These are phyloP conservation scores for Ophion ellenae DNA, from an alignment of 2,888 invertebrate species.

Conservation along the genomic window DNA sequence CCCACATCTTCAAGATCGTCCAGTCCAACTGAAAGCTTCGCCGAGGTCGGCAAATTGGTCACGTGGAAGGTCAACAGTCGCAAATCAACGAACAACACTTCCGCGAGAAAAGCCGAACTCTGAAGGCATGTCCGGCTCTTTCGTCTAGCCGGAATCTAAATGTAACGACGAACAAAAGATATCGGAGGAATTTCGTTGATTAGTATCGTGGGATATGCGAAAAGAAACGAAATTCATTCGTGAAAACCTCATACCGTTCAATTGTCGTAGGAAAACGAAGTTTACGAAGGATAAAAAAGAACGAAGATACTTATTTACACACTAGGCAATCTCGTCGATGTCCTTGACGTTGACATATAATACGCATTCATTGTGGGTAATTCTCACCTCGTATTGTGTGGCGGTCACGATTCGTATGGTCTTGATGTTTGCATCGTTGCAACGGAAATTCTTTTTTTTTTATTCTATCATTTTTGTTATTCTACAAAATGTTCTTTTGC, in stretches of 20 bases:
- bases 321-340: not conserved
- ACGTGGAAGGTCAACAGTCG: conserved; percentile 68
- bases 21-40: conserved; percentile 71
- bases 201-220: not conserved
- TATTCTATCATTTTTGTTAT: no score
- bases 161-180: conserved; percentile 42
- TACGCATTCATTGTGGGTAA: no score
- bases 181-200: conserved; percentile 24
- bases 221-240: not conserved
- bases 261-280: conserved; percentile 48
- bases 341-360: not conserved
- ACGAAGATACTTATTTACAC: not conserved
- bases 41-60: conserved; percentile 65
- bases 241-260: conserved; percentile 22
- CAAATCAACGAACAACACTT: conserved; percentile 27
- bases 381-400: no score
- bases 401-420: no score
- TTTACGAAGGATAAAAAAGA: conserved; percentile 53
- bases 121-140: conserved; percentile 61
- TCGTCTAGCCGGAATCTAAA: conserved; percentile 59
- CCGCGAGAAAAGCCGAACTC: conserved; percentile 64
- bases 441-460: no score
- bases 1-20: conserved; percentile 76
- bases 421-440: no score
- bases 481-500: no score